Evolutionary conservation across 2,113 vertebrate species (phyloP), one percentile per base, ranked within the genome.

Genomic region (Aix galericulata): DNA sequence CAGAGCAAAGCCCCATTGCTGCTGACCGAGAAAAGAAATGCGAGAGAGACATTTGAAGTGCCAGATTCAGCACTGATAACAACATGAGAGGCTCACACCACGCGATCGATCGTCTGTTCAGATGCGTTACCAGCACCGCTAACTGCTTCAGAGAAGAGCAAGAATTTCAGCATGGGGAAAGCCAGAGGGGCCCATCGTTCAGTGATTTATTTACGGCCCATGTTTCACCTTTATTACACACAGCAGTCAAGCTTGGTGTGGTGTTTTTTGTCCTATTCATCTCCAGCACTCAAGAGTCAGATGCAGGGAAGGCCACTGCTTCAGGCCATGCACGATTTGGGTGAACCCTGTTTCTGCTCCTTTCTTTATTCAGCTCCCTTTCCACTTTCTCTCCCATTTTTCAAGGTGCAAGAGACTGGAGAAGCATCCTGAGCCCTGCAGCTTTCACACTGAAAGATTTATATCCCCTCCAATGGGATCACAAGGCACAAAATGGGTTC

Each of bases 251-350:
- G 27, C 53, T 46, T 80, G 42, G 25, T 44, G 87, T 73, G 38
- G 13, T 8, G 50, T 9, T 4, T 91, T 89, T 89, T 83, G 48
- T 59, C 62, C 63, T 64, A 64, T 53, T 95, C 11, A 8, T 26
- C 46, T 82, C 21, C 53, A 91, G 3, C n/a, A 6, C 42, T 68
- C 17, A 22, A 26, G 63, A 86, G 80, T 29, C 72, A 77, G 58
- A 76, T 11, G 44, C 38, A 22, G 21, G 32, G 36, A 84, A 25
- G 15, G 21, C 27, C 23, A 34, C 0, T 0, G 71, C 77, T 80
- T 82, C 63, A 80, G 8, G 58, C 38, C 0, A 0, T 34, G 48
- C 48, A 29, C 3, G 18, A 42, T 62, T 23, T 76, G 91, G 31
- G 48, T 50, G 68, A 62, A 53, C 23, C 44, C 52, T 5, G 27